Percentiles rank a stretch among this genome's conserved stretches.
Conservation (phyloP, 2,888 invertebrate genomes). For the Dryobotodes eremita region DNA sequence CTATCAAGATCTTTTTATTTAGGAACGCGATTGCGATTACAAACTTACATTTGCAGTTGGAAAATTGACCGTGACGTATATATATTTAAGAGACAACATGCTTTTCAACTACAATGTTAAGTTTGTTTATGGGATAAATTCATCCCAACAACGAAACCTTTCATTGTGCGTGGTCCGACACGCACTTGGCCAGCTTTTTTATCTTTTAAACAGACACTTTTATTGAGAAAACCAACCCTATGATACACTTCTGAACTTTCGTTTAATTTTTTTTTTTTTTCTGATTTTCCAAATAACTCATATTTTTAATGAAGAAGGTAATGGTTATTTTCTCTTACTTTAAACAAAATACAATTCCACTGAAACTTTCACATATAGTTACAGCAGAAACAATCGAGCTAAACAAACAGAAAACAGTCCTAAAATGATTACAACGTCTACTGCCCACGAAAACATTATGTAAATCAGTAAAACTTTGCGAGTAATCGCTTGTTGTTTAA, state of each 20-base stretch:
- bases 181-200: too few species aligned
- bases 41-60: too few species aligned
- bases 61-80: too few species aligned
- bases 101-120: too few species aligned
- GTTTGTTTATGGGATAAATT: too few species aligned
- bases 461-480: constrained; percentile 48
- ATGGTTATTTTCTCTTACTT: neutral
- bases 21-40: too few species aligned
- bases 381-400: neutral
- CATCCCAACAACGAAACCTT: too few species aligned
- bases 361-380: neutral
- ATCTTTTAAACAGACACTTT: too few species aligned
- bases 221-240: neutral
- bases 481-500: constrained; percentile 59
- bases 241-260: neutral
- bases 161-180: too few species aligned
- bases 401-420: constrained; percentile 17
- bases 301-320: too few species aligned
- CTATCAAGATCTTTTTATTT: too few species aligned
- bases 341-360: neutral
- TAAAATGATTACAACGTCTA: constrained; percentile 30
- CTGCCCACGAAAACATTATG: constrained; percentile 44
- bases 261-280: neutral
- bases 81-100: too few species aligned
- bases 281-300: neutral